Base-by-base conservation (phyloP, 2,888 invertebrate genomes). In the Acanthacorydalis orientalis region DNA sequence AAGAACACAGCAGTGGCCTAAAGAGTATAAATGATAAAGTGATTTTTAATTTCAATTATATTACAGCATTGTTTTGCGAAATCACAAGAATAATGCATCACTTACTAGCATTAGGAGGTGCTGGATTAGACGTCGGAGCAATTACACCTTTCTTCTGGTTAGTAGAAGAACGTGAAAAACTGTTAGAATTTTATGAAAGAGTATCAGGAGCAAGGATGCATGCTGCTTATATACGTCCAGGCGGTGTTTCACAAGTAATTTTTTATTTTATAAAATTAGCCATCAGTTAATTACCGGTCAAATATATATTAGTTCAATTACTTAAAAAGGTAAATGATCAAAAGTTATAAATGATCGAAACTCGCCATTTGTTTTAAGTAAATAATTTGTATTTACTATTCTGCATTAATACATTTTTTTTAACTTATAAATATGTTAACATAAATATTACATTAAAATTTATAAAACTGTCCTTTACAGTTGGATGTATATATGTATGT, bases 131-230 rank as follows among this genome's bases (percentile, higher is more conserved):
- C 59, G 74, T 85, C 16, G 91, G 91, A 16, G 89, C 82, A 4
- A 80, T 92, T 53, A 88, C 90, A 1, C 91, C 91, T 1, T 80
- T 89, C 58, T 90, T 92, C 64, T 92, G 90, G 89, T 70, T 88
- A 59, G 89, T 88, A 62, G 89, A 91, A 64, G 91, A 88, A 64
- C 72, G 88, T 44, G 89, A 89, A 65, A 89, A 89, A 66, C 64
- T 89, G 51, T 80, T 83, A 65, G 91, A 92, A 63, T 74, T 88
- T 54, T 86, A 80, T 58, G 91, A 92, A 61, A 70, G 89, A 51
- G 78, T 80, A 1, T 83, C 80, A 41, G 91, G 92, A 0, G 81
- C 86, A 44, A 73, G 91, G 38, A 76, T 92, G 72, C 90, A 91
- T 61, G 79, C 83, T 43, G 80, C 78, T 4, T 92, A 90, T 59